These are phyloP conservation scores for Coecobrya sp. DNA, from an alignment of 2,888 invertebrate species.

Conservation along the genomic window DNA sequence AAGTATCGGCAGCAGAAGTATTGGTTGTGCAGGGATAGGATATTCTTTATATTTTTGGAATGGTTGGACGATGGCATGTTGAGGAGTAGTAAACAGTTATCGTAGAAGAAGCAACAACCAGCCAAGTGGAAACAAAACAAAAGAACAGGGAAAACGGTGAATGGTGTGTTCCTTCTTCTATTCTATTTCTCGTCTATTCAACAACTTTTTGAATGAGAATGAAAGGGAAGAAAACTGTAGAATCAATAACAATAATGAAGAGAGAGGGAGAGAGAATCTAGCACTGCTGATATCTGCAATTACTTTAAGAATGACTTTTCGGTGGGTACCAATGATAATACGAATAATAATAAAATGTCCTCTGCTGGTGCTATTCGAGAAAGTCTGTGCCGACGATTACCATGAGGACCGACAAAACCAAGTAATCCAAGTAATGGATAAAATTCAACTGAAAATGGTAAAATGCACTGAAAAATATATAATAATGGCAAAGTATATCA, in stretches of 20 bases:
- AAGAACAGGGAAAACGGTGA: constrained; percentile 46
- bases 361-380: background rate
- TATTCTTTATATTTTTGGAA: background rate
- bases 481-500: background rate
- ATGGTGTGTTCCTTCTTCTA: constrained; percentile 13
- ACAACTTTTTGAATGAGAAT: constrained; percentile 6
- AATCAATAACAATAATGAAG: constrained; percentile 73
- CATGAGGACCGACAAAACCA: background rate
- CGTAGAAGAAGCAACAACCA: constrained; percentile 22
- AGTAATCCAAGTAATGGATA: constrained; percentile 65
- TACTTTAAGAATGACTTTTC: constrained; percentile 57
- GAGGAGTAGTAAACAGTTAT: background rate
- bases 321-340: background rate
- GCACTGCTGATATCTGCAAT: constrained; percentile 32
- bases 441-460: constrained; percentile 40
- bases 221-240: background rate
- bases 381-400: background rate
- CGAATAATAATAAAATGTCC: background rate
- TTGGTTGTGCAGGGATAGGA: background rate
- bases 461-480: background rate
- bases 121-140: constrained; percentile 63
- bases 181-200: constrained; percentile 1
- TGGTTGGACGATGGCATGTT: constrained; percentile 2
- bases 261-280: constrained; percentile 4
- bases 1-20: background rate